These are phyloP conservation scores for Cataglyphis rosenhaueri DNA, from an alignment of 2,888 invertebrate genomes.

Conservation along the genomic window DNA sequence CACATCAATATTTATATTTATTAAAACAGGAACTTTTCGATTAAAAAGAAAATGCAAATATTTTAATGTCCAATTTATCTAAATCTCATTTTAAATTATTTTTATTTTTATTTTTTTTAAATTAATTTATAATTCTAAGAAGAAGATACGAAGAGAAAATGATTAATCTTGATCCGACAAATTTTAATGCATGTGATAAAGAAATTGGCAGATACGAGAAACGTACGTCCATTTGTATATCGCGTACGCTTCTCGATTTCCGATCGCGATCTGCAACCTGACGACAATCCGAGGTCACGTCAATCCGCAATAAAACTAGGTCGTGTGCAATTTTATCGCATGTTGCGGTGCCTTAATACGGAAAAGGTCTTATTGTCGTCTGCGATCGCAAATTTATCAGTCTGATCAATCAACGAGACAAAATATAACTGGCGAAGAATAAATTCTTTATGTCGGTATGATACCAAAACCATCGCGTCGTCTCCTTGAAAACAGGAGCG, in stretches of 20 bases:
- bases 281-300: conserved; percentile 44
- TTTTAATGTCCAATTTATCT: not conserved
- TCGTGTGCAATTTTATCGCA: conserved; percentile 58
- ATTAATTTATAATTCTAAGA: not conserved
- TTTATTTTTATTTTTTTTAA: not conserved
- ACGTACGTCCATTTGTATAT: not conserved
- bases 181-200: not conserved
- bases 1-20: not conserved
- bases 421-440: not conserved
- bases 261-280: conserved; percentile 48
- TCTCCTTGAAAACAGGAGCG: not conserved
- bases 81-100: not conserved
- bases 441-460: not conserved
- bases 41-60: not conserved
- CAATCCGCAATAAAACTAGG: conserved; percentile 58
- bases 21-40: not conserved
- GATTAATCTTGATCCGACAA: not conserved
- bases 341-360: conserved; percentile 20
- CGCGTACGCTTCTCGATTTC: conserved; percentile 28
- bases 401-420: not conserved
- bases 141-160: not conserved
- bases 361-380: conserved; percentile 52
- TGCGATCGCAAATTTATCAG: conserved; percentile 9
- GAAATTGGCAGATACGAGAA: not conserved
- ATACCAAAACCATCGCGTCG: not conserved